Evolutionary conservation across 1,140 invertebrate genomes (phyloP).

Genomic region (Zelostemma sp.): DNA sequence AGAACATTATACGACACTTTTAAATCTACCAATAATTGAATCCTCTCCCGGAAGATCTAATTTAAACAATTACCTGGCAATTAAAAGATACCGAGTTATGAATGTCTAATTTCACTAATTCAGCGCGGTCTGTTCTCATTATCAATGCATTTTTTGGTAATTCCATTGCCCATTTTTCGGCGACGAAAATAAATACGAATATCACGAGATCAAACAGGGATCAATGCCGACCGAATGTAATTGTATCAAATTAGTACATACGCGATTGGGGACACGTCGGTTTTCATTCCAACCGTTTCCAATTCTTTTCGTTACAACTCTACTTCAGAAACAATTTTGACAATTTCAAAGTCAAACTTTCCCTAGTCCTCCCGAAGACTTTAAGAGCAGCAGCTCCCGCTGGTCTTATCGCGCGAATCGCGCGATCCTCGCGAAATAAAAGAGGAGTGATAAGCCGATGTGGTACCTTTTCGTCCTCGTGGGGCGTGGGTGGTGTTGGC

Average conservation of each 20-base stretch:
- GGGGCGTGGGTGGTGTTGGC: constrained; percentile 67
- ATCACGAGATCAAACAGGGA: not conserved
- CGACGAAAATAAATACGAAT: not conserved
- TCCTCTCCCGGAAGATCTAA: not conserved
- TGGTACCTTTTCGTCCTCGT: constrained; percentile 68
- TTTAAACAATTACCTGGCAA: not conserved
- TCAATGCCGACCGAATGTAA: too few species aligned
- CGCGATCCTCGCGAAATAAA: not conserved
- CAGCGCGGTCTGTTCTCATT: not conserved
- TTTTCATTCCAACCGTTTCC: too few species aligned
- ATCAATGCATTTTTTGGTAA: not conserved
- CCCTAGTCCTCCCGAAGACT: too few species aligned
- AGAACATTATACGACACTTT: not conserved
- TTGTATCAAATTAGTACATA: too few species aligned
- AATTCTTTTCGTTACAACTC: too few species aligned
- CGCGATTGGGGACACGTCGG: too few species aligned
- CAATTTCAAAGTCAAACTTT: too few species aligned
- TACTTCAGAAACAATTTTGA: too few species aligned
- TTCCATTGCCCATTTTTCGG: not conserved
- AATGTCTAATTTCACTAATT: not conserved
- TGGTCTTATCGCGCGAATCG: not conserved
- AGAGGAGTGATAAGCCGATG: not conserved
- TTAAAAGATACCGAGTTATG: not conserved
- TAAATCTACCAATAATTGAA: not conserved
- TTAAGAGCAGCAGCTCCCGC: too few species aligned